Conservation (phyloP, 2,797 vertebrate genomes). For the Leptatherina wallacei region DNA sequence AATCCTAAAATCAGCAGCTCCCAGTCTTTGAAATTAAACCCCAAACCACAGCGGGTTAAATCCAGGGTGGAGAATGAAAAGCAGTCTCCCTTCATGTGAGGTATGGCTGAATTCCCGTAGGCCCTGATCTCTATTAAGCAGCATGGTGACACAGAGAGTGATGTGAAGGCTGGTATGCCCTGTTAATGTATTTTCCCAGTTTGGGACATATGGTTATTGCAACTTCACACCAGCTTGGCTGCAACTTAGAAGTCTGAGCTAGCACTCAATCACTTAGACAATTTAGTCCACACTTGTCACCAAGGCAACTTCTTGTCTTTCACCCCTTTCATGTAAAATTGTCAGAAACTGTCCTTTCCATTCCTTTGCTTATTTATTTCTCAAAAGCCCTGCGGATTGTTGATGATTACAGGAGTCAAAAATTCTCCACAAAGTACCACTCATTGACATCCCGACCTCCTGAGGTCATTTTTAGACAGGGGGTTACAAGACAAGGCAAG, state of each 20-base stretch:
- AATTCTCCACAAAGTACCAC: constrained; percentile 43
- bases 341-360: constrained; percentile 73
- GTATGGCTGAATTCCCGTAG: constrained; percentile 56
- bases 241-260: constrained; percentile 64
- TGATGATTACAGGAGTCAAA: constrained; percentile 63
- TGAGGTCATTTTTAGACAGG: constrained; percentile 58
- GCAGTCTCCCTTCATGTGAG: constrained; percentile 38
- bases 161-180: constrained; percentile 38
- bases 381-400: constrained; percentile 70
- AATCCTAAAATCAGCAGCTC: constrained; percentile 15
- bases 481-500: constrained; percentile 55
- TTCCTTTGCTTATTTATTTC: constrained; percentile 65
- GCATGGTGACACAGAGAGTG: constrained; percentile 42
- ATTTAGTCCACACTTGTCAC: constrained; percentile 74
- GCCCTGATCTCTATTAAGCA: constrained; percentile 63
- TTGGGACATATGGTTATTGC: constrained; percentile 70
- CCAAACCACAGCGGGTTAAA: constrained; percentile 8
- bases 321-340: constrained; percentile 75
- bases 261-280: constrained; percentile 74
- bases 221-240: constrained; percentile 53
- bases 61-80: constrained; percentile 24
- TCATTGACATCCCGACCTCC: constrained; percentile 60
- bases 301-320: constrained; percentile 79
- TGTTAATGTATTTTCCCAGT: constrained; percentile 68
- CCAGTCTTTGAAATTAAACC: constrained; percentile 26